These are phyloP conservation scores for Subanguina moxae DNA, from an alignment of 1,140 invertebrate genomes.

Conservation along the genomic window DNA sequence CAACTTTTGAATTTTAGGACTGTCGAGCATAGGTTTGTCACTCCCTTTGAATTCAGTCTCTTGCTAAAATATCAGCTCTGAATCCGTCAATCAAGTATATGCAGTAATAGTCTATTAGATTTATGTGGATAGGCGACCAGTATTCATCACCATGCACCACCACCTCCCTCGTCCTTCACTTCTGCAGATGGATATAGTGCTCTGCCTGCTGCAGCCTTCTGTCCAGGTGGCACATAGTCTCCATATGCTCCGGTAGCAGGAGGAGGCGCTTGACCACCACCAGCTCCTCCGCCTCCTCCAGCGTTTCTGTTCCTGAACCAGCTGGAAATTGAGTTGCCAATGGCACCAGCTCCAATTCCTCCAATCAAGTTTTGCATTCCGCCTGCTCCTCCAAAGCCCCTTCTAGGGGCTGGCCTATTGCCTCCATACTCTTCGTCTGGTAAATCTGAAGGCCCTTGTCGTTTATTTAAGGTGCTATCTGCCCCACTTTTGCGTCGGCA, in stretches of 20 bases:
- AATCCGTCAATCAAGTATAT: no score
- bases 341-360: slow-evolving; percentile 15
- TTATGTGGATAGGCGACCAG: not conserved
- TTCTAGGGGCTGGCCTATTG: slow-evolving; percentile 2
- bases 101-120: no score
- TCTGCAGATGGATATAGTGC: slow-evolving; percentile 16
- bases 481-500: slow-evolving; percentile 25
- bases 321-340: slow-evolving; percentile 8
- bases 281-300: not conserved
- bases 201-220: slow-evolving; percentile 3
- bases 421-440: not conserved
- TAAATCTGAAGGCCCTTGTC: not conserved
- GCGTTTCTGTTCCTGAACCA: not conserved
- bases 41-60: no score
- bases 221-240: slow-evolving; percentile 5
- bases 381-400: slow-evolving; percentile 4
- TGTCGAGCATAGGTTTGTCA: no score
- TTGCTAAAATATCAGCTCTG: no score
- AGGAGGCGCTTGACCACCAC: not conserved
- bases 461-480: slow-evolving; percentile 2
- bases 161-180: slow-evolving; percentile 24
- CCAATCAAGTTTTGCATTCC: slow-evolving; percentile 6
- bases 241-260: not conserved
- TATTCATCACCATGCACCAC: slow-evolving; percentile 14
- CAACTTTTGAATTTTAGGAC: no score